A percentile compares a stretch with the other conserved stretches of the same genome.
Evolutionary conservation across 2,113 vertebrate genomes (phyloP).

Genomic region (Eurystomus gularis): DNA sequence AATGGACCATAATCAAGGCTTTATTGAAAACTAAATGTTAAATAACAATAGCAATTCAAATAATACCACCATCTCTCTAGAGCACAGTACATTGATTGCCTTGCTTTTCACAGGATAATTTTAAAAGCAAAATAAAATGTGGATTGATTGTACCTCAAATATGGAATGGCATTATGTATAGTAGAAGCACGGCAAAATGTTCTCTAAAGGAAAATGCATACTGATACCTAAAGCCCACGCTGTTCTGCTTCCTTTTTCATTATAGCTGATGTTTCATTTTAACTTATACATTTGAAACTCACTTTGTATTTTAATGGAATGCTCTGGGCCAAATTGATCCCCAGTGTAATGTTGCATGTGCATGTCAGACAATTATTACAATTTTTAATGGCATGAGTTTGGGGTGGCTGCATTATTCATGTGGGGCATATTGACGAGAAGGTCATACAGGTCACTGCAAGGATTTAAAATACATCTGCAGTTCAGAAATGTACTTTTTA

Average conservation of each 20-base stretch:
- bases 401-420: conserved; percentile 44
- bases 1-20: background rate
- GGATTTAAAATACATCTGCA: background rate
- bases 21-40: conserved; percentile 36
- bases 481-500: background rate
- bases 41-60: background rate
- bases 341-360: conserved; percentile 23
- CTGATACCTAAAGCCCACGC: background rate
- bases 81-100: background rate
- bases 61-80: background rate
- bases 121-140: conserved; percentile 34
- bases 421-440: background rate
- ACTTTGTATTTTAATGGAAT: conserved; percentile 53
- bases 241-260: conserved; percentile 40
- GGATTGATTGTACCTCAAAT: conserved; percentile 34
- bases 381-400: conserved; percentile 40
- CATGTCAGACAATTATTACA: conserved; percentile 38
- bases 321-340: conserved; percentile 53
- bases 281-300: conserved; percentile 38
- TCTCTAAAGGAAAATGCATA: conserved; percentile 3
- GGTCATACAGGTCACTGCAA: conserved; percentile 8
- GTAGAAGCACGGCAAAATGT: background rate
- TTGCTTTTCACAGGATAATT: conserved; percentile 17
- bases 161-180: background rate
- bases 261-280: conserved; percentile 56